Evolutionary conservation across 1,140 invertebrate species (phyloP), one percentile per base, ranked within the genome.

Genomic region (Sitobion miscanthi): DNA sequence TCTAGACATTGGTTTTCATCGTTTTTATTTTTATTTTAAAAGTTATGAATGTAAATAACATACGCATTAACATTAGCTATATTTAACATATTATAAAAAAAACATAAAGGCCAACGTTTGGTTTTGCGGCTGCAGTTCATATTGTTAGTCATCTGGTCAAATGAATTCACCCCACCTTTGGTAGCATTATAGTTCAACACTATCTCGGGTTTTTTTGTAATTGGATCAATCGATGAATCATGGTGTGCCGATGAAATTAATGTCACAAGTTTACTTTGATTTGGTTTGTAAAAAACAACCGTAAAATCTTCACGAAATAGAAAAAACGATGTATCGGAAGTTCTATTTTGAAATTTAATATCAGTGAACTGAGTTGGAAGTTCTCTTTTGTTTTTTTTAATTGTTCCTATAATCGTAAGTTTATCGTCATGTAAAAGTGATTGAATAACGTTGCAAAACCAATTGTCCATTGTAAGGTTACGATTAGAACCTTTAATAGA

Each of bases 371-470:
- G 30, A 69, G 92, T 45, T 57, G 95, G 95, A 87, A 96, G 94
- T 93, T 95, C 94, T 90, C 94, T 94, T 95, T 95, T 95, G 93
- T 96, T 95, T 95, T 95, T 95, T 94, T 94, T 95, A 86, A 96
- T 93, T 85, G 95, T 96, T 42, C 95, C 95, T 45, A 95, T 94
- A 91, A 95, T 94, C 45, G 95, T 95, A 62, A 96, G 94, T 93
- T 94, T 94, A 42, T 94, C 93, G 88, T 95, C 93, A 94, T 90
- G 94, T 89, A 95, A 94, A 88, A 88, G 87, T 89, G 94, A 93
- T 83, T 95, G 93, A 54, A 94, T 94, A 45, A 95, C 93, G 38
- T 95, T 95, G 38, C 94, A 94, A 94, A 95, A 95, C 94, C 95
- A 95, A 94, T 95, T 95, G 90, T 95, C 95, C 42, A 94, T 94